Conservation (phyloP, 1,140 invertebrate genomes). For the Belonocnema kinseyi region DNA sequence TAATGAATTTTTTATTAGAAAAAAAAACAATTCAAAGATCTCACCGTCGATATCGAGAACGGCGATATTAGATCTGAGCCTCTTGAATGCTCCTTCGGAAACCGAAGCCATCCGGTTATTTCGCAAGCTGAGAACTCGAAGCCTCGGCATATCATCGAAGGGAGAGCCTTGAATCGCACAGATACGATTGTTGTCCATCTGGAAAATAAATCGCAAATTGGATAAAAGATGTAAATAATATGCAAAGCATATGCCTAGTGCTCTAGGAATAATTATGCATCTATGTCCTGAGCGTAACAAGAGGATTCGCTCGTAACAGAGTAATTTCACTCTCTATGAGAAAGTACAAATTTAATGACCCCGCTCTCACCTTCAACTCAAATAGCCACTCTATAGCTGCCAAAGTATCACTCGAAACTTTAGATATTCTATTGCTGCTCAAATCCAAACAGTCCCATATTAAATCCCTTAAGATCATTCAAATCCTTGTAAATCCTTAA, state of each 20-base stretch:
- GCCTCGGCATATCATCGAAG: conserved; percentile 87
- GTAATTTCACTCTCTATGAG: conserved; percentile 44
- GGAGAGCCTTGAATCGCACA: conserved; percentile 83
- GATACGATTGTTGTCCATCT: conserved; percentile 85
- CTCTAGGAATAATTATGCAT: conserved; percentile 49
- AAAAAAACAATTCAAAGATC: neutral
- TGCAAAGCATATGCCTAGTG: conserved; percentile 45
- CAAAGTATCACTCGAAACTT: no score
- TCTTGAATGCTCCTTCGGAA: conserved; percentile 84
- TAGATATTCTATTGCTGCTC: no score
- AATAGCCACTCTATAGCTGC: no score
- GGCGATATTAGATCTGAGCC: conserved; percentile 86
- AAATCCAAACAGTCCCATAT: no score
- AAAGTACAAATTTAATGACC: conserved; percentile 41
- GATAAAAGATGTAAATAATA: conserved; percentile 44
- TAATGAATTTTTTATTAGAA: neutral
- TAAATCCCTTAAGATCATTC: no score
- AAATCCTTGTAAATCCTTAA: no score
- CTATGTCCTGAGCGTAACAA: conserved; percentile 44
- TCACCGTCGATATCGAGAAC: conserved; percentile 89
- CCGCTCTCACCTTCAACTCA: conserved; percentile 79
- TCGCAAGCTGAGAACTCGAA: conserved; percentile 86
- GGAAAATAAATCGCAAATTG: conserved; percentile 35
- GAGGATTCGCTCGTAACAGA: conserved; percentile 39
- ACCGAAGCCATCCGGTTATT: conserved; percentile 87